phyloP scores from a whole-genome alignment of 2,113 vertebrate genomes.

The Archilochus colubris region DNA sequence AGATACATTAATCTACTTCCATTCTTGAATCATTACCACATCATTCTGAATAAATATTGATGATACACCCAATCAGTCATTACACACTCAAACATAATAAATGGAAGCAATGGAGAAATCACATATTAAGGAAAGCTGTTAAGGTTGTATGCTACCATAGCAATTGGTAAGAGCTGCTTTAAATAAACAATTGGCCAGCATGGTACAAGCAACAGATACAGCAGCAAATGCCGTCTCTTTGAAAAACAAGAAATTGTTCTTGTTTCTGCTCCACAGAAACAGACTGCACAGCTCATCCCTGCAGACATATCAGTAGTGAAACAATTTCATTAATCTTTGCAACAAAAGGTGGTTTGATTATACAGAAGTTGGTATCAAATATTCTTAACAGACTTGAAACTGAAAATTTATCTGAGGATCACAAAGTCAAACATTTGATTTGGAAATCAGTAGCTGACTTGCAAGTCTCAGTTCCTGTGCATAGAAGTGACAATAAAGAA shows the following conservation, averaged over 20 bases:
- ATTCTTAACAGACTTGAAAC: not conserved
- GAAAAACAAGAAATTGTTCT: not conserved
- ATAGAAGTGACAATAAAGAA: not conserved
- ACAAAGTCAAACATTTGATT: not conserved
- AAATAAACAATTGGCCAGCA: not conserved
- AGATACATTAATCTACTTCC: not conserved
- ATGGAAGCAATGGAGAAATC: not conserved
- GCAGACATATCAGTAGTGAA: fast-evolving
- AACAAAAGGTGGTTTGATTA: not conserved
- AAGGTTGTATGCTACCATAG: not conserved
- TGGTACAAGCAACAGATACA: not conserved
- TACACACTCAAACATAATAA: not conserved
- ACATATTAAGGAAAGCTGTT: not conserved
- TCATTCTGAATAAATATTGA: not conserved
- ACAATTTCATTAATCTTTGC: not conserved
- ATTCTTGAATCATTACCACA: not conserved
- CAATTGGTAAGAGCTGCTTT: not conserved
- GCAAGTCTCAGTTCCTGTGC: not conserved
- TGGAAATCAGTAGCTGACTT: not conserved
- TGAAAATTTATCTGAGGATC: not conserved
- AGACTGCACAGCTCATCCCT: not conserved
- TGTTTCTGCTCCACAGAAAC: not conserved
- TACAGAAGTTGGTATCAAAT: not conserved
- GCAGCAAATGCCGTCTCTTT: not conserved
- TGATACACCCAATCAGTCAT: not conserved